Base-by-base conservation (phyloP, 2,797 vertebrate genomes). In the Vipera ursinii region DNA sequence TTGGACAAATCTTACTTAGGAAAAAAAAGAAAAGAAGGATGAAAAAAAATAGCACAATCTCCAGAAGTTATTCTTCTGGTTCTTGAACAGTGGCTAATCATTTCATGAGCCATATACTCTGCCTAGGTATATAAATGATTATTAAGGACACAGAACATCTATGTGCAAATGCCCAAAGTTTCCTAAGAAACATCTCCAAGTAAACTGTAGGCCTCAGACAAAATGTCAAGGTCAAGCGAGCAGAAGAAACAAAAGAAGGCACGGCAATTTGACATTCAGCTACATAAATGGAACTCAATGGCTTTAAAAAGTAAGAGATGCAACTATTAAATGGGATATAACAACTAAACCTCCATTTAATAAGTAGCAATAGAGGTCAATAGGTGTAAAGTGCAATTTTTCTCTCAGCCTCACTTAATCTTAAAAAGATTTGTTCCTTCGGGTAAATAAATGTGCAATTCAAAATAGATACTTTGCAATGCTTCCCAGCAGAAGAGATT, bases 121-220 rank as follows among this genome's bases (percentile, higher is more conserved):
- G 51, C 51, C 60, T 92, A 3, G 12, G 3, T 15, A 28, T 59
- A 51, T 48, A 51, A 15, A n/a, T 55, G 61, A 51, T 60, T 44
- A 60, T 20, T 26, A 48, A 69, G 17, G n/a, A 22, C 56, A 22
- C 17, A 28, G 44, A 10, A 10, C 32, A 87, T 32, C n/a, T 87
- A 4, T 20, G 14, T 26, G 32, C 65, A 60, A n/a, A 89, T 32
- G 2, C 44, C 51, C 65, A 53, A 38, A 69, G 3, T 86, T 91
- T 26, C 26, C 63, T 51, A 7, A 38, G 44, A 60, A 82, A 57
- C 6, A 48, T 89, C 51, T 85, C 59, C 78, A 65, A 65, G 51
- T 91, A 69, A 94, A 94, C 57, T 89, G 93, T 91, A 20, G 90
- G 38, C 89, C 61, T 92, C 86, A 92, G 86, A 92, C 20, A 73